Evolutionary conservation across 2,888 invertebrate genomes (phyloP), one percentile per base, ranked within the genome.

Genomic region (Caenorhabditis angaria): DNA sequence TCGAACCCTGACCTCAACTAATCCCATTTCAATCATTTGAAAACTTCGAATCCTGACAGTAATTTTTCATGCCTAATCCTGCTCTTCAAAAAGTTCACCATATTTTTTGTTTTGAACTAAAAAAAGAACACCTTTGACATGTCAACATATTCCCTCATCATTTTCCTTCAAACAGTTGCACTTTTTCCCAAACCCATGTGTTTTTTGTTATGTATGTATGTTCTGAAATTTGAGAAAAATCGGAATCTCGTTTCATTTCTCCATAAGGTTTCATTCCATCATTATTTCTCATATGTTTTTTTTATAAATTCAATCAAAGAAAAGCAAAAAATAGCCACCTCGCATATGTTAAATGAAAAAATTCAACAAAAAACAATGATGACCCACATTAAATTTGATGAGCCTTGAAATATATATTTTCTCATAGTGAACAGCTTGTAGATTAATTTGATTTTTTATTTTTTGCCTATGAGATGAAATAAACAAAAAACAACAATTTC

Each of bases 171-270:
- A 41, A 41, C 41, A 41, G 41, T 41, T 41, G 41, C 41, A 41
- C 41, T 41, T 41, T 41, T 41, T 41, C 18, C 14, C n/a, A n/a
- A n/a, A n/a, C n/a, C n/a, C n/a, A n/a, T n/a, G n/a, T n/a, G n/a
- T 12, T 10, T 12, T 5, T 6, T 41, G 10, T 41, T 41, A 12
- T 41, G 41, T 41, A 18, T 41, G 14, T 5, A 18, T 41, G 18
- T 41, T n/a, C 41, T 41, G 41, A 41, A 41, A 41, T 41, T 41
- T 41, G 41, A 41, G 41, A 41, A 18, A 41, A 41, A 41, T 41
- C 41, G 41, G 41, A 41, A 41, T 41, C 2, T 41, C 41, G 12
- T 32, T 32, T 32, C 32, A 32, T 5, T 32, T 41, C 18, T 41
- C n/a, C n/a, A n/a, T n/a, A n/a, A n/a, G n/a, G n/a, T n/a, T n/a